Evolutionary conservation across 1,140 invertebrate species (phyloP), one percentile per base, ranked within the genome.

Genomic region (Adoxophyes honmai): DNA sequence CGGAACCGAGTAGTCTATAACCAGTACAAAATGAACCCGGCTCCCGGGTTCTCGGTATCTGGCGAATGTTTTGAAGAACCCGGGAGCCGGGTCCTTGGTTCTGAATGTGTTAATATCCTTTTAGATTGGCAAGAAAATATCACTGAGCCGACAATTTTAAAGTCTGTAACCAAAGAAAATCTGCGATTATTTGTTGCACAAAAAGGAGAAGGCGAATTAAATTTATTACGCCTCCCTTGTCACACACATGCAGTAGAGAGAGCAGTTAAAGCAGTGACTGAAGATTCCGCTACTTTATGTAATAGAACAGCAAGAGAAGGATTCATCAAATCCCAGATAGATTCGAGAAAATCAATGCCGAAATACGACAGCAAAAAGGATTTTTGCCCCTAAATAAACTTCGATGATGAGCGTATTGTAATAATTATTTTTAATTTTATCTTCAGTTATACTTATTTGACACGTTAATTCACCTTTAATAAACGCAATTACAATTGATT

Each of bases 191-290:
- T 59, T 53, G 37, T 59, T 52, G 51, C 34, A 21, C 14, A 52
- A 28, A 42, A 21, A 34, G 57, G 53, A 52, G 53, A 34, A 15
- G 8, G 13, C 1, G 13, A 44, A 14, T 8, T 44, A n/a, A 0
- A 52, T 51, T 58, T 65, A 7, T 44, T 58, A 55, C 39, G 42
- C 4, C 44, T 61, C 5, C 59, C 63, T 39, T 59, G 52, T 21
- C 59, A 64, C 51, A 57, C 39, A 16, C 56, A 63, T 54, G 57
- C 62, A 36, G 54, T 64, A n/a, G 62, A 60, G 34, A 48, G 55
- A 39, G 62, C 62, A 9, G 61, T 60, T 6, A 64, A 60, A 35
- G 13, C 52, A 4, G 53, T 51, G 4, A 65, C 59, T 15, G 59
- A 61, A 56, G 63, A 52, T 35, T 51, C 57, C 15, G 42, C 3